Evolutionary conservation across 1,140 invertebrate genomes (phyloP).

Genomic region (Orchestia grillus): DNA sequence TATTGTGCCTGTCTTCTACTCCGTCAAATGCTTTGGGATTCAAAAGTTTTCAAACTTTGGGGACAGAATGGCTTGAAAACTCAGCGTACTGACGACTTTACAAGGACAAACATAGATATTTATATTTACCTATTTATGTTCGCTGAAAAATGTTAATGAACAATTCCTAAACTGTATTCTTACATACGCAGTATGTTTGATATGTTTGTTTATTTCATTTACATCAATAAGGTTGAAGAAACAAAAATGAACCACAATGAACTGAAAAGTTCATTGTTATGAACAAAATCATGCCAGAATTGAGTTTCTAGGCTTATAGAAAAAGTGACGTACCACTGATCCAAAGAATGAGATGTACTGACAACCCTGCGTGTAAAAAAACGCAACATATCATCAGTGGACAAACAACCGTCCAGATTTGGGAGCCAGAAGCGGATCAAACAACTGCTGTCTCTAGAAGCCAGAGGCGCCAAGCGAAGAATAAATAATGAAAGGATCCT

Average conservation of each 20-base stretch:
- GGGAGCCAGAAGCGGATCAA: background rate
- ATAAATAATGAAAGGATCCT: background rate
- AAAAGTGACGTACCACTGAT: background rate
- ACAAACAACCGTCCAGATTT: background rate
- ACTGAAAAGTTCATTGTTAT: background rate
- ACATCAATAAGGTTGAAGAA: background rate
- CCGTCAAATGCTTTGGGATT: too few species aligned
- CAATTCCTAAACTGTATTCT: too few species aligned
- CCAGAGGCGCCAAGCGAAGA: background rate
- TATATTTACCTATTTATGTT: too few species aligned
- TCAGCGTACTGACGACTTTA: too few species aligned
- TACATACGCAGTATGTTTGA: background rate
- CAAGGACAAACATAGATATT: too few species aligned
- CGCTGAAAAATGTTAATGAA: too few species aligned
- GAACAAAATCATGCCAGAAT: background rate
- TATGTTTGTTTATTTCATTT: background rate
- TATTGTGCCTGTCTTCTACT: too few species aligned
- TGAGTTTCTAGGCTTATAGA: background rate
- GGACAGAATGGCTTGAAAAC: too few species aligned
- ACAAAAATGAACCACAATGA: background rate
- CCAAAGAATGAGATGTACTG: background rate
- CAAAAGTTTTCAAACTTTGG: too few species aligned
- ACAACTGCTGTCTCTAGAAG: background rate
- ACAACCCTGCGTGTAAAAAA: background rate
- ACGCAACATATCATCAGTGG: background rate